Conservation (phyloP, 1,140 invertebrate genomes). For the Drosophila gunungcola region DNA sequence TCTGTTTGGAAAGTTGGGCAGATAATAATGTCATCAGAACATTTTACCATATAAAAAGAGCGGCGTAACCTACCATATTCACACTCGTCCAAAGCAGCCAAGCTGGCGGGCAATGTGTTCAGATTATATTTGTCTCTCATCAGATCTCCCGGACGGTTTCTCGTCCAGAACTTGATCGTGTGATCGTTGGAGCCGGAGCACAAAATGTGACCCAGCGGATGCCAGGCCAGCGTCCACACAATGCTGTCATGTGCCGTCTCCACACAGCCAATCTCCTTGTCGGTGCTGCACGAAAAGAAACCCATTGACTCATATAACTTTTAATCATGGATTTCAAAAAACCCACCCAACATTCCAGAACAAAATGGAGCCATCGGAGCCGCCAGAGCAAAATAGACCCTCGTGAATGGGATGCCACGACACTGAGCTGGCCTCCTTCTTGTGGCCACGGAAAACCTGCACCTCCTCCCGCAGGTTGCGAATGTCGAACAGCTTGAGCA, state of each 20-base stretch:
- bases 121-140: constrained; percentile 99
- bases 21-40: too few species aligned
- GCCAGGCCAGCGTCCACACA: constrained; percentile 99
- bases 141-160: constrained; percentile 98
- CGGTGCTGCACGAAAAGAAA: constrained; percentile 88
- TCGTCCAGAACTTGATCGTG: constrained; percentile 99
- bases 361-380: constrained; percentile 98
- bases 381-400: constrained; percentile 97
- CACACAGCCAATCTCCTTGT: constrained; percentile 99
- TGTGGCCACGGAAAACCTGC: constrained; percentile 98
- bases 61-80: constrained; percentile 87
- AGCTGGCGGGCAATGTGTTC: constrained; percentile 94
- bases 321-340: neutral
- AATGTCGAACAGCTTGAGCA: constrained; percentile 99
- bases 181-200: constrained; percentile 99
- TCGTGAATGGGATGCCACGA: constrained; percentile 99
- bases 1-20: constrained; percentile 85
- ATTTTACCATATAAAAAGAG: neutral
- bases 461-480: constrained; percentile 97
- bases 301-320: neutral
- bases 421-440: constrained; percentile 98
- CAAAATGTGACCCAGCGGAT: constrained; percentile 99
- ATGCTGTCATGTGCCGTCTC: constrained; percentile 99
- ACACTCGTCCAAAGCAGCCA: constrained; percentile 89
- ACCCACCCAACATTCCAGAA: constrained; percentile 99